Conservation (phyloP, 2,888 invertebrate genomes). For the Furcula furcula region DNA sequence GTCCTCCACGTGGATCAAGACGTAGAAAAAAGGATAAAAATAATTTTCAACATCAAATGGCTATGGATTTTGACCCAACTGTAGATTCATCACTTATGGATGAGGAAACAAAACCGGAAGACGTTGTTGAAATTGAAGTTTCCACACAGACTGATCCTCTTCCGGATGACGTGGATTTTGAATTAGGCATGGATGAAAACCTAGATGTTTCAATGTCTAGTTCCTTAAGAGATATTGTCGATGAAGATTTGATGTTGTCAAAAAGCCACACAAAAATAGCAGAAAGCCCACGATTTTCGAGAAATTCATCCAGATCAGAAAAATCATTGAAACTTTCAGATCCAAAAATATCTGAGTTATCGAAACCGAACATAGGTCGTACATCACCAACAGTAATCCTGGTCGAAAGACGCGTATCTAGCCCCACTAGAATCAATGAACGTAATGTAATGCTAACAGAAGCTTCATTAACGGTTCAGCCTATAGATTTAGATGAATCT, state of each 20-base stretch:
- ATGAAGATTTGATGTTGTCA: conserved; percentile 78
- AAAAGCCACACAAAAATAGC: conserved; percentile 72
- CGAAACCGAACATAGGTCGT: conserved; percentile 78
- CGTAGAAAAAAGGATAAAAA: conserved; percentile 53
- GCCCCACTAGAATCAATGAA: conserved; percentile 82
- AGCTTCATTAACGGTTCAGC: conserved; percentile 85
- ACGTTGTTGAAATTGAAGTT: conserved; percentile 85
- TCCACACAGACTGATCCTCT: conserved; percentile 93
- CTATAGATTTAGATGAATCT: conserved; percentile 80
- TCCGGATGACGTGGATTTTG: conserved; percentile 88
- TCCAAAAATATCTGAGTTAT: conserved; percentile 77
- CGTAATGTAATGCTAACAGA: conserved; percentile 84
- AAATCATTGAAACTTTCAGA: conserved; percentile 80
- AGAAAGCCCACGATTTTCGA: conserved; percentile 71
- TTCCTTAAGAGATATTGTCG: conserved; percentile 67
- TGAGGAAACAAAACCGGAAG: conserved; percentile 44
- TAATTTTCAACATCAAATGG: conserved; percentile 32
- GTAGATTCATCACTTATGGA: conserved; percentile 24
- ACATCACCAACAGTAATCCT: conserved; percentile 84
- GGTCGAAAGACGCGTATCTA: conserved; percentile 82
- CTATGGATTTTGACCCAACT: conserved; percentile 24
- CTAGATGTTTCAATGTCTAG: conserved; percentile 72
- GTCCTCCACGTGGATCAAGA: conserved; percentile 87
- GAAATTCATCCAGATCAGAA: conserved; percentile 80
- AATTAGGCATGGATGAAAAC: conserved; percentile 77